Conservation (phyloP, 2,113 vertebrate genomes). For the Anoura caudifer region DNA sequence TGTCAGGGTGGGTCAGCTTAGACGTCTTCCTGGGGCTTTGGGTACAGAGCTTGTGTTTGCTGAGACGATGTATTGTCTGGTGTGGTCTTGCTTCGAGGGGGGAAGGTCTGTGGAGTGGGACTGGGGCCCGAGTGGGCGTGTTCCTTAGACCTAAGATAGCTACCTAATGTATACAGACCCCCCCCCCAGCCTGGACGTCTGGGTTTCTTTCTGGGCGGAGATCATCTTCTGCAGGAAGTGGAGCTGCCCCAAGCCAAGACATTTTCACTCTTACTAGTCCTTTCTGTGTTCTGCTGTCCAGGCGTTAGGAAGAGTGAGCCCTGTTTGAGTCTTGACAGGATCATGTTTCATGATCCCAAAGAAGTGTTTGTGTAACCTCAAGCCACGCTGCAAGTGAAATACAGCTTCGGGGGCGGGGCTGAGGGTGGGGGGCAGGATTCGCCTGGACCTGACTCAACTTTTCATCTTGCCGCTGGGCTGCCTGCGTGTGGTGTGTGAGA, state of each 20-base stretch:
- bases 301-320: conserved; percentile 75
- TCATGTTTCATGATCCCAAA: conserved; percentile 76
- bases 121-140: not conserved
- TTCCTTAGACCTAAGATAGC: not conserved
- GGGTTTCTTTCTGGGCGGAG: conserved; percentile 79
- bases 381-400: conserved; percentile 71
- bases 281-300: conserved; percentile 76
- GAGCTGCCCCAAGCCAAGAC: conserved; percentile 74
- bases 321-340: conserved; percentile 73
- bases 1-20: not conserved
- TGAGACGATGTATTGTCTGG: not conserved
- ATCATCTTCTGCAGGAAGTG: conserved; percentile 79
- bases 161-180: conserved; percentile 14
- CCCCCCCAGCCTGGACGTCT: conserved; percentile 39
- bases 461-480: not conserved
- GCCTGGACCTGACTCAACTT: not conserved
- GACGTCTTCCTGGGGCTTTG: not conserved
- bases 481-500: not conserved
- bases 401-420: conserved; percentile 6
- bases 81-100: not conserved
- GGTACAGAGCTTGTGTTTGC: not conserved
- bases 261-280: conserved; percentile 61
- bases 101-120: not conserved
- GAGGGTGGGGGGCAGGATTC: conserved; percentile 1
- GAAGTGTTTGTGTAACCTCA: conserved; percentile 79